phyloP scores from a whole-genome alignment of 2,797 vertebrate species.

The Craterocephalus amniculus region DNA sequence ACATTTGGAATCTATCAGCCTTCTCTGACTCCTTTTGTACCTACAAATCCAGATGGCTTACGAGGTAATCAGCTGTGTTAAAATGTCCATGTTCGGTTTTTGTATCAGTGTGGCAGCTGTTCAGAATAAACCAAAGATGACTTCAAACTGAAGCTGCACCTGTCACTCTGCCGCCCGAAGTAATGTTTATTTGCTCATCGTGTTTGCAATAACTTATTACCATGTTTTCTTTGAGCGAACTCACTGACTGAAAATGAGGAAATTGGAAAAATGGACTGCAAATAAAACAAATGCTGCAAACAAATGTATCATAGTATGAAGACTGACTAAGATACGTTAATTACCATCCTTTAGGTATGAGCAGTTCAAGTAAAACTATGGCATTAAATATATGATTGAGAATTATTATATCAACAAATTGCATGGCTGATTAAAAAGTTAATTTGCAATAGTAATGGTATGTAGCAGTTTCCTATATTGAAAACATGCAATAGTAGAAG shows the following conservation, averaged over 20 bases:
- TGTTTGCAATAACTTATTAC: neutral
- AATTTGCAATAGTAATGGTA: neutral
- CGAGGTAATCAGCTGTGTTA: slow-evolving; percentile 41
- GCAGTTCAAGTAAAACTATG: neutral
- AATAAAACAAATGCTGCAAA: neutral
- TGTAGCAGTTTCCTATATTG: neutral
- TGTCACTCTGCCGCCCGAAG: slow-evolving; percentile 48
- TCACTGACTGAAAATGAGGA: slow-evolving; percentile 14
- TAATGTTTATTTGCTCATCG: slow-evolving; percentile 29
- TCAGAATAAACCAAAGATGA: slow-evolving; percentile 51
- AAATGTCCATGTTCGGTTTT: slow-evolving; percentile 36
- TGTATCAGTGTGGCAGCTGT: slow-evolving; percentile 53
- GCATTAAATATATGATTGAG: neutral
- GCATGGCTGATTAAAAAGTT: neutral
- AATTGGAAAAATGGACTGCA: neutral
- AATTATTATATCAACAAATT: too few species aligned
- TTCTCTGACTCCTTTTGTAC: slow-evolving; percentile 36
- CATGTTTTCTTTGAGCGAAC: slow-evolving; percentile 12
- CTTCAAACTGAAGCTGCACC: slow-evolving; percentile 61
- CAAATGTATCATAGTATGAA: neutral
- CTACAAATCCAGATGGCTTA: slow-evolving; percentile 49
- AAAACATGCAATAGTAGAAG: neutral
- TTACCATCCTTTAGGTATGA: neutral
- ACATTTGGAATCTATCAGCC: slow-evolving; percentile 16
- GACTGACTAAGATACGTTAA: neutral